phyloP scores from a whole-genome alignment of 2,797 vertebrate genomes.

The Periparus ater region DNA sequence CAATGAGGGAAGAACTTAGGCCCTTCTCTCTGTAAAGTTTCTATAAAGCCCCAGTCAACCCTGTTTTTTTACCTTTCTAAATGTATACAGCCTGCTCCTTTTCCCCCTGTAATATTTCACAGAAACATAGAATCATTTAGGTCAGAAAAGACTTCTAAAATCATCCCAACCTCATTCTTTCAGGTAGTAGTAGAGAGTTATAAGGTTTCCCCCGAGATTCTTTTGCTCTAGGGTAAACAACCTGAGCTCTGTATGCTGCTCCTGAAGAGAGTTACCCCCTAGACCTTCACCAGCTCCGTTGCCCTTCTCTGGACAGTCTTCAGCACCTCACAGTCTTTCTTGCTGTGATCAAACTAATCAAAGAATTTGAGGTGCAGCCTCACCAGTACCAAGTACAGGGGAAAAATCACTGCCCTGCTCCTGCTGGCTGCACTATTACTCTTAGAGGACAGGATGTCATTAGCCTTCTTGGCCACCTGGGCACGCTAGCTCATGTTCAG shows the following conservation, averaged over 20 bases:
- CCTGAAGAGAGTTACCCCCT: no score
- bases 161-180: neutral
- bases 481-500: fast-evolving
- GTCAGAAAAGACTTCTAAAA: neutral
- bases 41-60: neutral
- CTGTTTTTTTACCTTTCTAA: neutral
- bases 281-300: fast-evolving
- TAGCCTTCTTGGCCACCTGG: neutral
- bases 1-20: neutral
- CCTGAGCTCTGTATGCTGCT: neutral
- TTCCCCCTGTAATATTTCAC: neutral
- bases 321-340: neutral
- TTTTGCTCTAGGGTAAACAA: neutral
- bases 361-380: no score
- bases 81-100: neutral
- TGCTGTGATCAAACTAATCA: neutral
- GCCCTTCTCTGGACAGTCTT: fast-evolving
- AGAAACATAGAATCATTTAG: neutral
- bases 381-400: fast-evolving
- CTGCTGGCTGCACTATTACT: no score
- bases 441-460: fast-evolving
- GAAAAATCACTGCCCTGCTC: neutral
- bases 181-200: neutral
- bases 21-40: neutral
- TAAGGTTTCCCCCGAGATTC: neutral